Evolutionary conservation across 2,888 invertebrate genomes (phyloP).

Genomic region (Drepanosiphum platanoidis): DNA sequence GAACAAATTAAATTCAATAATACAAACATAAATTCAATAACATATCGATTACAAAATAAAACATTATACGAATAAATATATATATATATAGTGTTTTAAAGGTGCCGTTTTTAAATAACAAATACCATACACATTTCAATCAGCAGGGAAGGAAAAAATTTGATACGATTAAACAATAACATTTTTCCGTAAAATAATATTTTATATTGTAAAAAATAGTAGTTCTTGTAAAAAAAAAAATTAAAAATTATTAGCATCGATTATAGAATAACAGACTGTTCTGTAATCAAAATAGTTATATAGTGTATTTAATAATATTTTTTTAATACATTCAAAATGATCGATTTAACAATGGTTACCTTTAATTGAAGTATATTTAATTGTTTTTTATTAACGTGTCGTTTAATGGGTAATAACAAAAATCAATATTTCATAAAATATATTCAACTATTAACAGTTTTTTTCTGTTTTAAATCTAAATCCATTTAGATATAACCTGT

Average conservation of each 20-base stretch:
- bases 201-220: background rate
- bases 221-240: background rate
- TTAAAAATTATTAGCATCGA: too few relatives aligned
- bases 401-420: too few relatives aligned
- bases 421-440: too few relatives aligned
- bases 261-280: too few relatives aligned
- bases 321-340: background rate
- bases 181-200: background rate
- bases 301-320: too few relatives aligned
- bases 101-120: background rate
- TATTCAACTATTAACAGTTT: too few relatives aligned
- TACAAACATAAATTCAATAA: conserved; percentile 39
- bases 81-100: background rate
- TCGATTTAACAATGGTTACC: too few relatives aligned
- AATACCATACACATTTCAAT: background rate
- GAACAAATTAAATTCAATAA: conserved; percentile 30
- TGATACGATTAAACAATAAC: background rate
- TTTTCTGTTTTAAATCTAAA: too few relatives aligned
- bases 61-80: background rate
- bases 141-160: background rate
- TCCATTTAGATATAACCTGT: too few relatives aligned
- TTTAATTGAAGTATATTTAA: too few relatives aligned
- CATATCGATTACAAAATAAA: conserved; percentile 41
- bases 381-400: too few relatives aligned
- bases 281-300: too few relatives aligned